Percentiles rank a stretch among this genome's conserved stretches.
These are phyloP conservation scores for Teleiodes luculella DNA, from an alignment of 2,888 invertebrate species.

Conservation along the genomic window DNA sequence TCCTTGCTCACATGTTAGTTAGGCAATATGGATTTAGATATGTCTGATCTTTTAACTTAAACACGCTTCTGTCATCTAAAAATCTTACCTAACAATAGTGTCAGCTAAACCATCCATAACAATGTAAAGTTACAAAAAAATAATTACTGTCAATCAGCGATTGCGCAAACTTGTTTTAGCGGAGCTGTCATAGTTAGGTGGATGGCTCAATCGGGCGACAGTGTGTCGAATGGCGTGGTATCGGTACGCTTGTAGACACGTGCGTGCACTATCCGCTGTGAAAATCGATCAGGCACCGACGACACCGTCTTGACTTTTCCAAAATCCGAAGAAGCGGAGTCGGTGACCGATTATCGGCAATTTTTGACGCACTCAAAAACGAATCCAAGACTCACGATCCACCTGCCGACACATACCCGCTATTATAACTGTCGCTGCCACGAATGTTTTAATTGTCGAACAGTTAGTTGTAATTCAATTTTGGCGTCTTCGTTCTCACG, in stretches of 20 bases:
- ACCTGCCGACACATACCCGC: constrained; percentile 49
- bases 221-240: constrained; percentile 52
- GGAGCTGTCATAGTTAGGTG: constrained; percentile 38
- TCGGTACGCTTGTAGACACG: constrained; percentile 47
- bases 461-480: constrained; percentile 63
- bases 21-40: background rate
- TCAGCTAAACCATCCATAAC: constrained; percentile 2
- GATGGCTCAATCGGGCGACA: constrained; percentile 42
- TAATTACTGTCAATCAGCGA: constrained; percentile 28
- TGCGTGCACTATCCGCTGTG: constrained; percentile 74
- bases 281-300: constrained; percentile 64
- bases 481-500: constrained; percentile 67
- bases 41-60: constrained; percentile 1
- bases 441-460: constrained; percentile 64
- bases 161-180: constrained; percentile 30
- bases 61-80: background rate
- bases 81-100: constrained; percentile 1
- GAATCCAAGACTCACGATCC: constrained; percentile 66
- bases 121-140: constrained; percentile 14
- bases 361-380: constrained; percentile 49
- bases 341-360: constrained; percentile 65
- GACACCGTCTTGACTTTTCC: constrained; percentile 48
- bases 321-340: constrained; percentile 49
- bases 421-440: constrained; percentile 63
- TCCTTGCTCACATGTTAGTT: background rate